phyloP scores from a whole-genome alignment of 2,797 vertebrate genomes.

The Cirrhinus mrigala region DNA sequence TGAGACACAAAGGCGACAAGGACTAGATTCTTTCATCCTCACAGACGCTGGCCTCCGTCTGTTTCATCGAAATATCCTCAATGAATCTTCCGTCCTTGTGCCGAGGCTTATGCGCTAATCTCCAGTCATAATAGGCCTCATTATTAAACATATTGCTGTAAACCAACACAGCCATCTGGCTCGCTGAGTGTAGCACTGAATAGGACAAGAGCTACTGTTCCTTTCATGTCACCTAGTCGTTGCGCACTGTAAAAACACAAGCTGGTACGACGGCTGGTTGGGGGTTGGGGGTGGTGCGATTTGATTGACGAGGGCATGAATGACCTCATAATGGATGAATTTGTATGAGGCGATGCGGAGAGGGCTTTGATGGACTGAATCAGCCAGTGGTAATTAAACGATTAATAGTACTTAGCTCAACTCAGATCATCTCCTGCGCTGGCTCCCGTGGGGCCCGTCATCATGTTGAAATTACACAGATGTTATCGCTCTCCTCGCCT shows the following conservation, averaged over 20 bases:
- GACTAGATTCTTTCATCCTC: conserved; percentile 34
- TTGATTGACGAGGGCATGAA: conserved; percentile 56
- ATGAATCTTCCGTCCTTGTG: conserved; percentile 38
- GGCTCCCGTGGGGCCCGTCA: conserved; percentile 61
- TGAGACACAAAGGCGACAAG: conserved; percentile 41
- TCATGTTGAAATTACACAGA: conserved; percentile 64
- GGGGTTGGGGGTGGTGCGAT: conserved; percentile 20
- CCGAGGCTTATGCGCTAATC: conserved; percentile 38
- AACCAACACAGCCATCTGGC: conserved; percentile 54
- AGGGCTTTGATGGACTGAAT: conserved; percentile 63
- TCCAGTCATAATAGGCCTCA: conserved; percentile 49
- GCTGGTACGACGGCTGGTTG: conserved; percentile 24
- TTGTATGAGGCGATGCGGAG: conserved; percentile 58
- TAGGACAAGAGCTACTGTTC: conserved; percentile 50
- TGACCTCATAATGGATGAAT: conserved; percentile 61
- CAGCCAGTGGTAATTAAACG: conserved; percentile 66
- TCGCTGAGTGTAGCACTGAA: conserved; percentile 26
- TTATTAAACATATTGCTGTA: conserved; percentile 53
- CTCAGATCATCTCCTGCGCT: conserved; percentile 62
- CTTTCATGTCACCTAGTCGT: conserved; percentile 41
- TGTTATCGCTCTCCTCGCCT: conserved; percentile 56
- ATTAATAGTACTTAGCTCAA: conserved; percentile 66
- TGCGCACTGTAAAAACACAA: conserved; percentile 45
- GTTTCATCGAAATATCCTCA: conserved; percentile 37
- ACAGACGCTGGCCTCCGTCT: conserved; percentile 13